Conservation (phyloP, 2,113 vertebrate genomes). For the Limnothrissa miodon region DNA sequence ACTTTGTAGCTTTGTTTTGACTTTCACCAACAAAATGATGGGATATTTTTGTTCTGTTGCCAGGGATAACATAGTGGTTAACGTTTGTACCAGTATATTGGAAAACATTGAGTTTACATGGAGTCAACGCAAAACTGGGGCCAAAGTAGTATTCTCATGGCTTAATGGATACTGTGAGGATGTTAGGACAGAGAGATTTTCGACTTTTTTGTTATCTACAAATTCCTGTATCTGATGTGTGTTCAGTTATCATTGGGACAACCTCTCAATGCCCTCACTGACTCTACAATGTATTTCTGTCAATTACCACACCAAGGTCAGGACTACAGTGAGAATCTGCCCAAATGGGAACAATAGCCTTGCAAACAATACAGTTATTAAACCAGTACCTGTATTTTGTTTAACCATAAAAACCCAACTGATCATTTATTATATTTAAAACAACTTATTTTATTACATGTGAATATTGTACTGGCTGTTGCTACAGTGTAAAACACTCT, state of each 20-base stretch:
- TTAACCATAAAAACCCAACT: background rate
- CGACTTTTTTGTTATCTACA: no score
- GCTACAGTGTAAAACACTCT: background rate
- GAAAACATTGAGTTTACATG: background rate
- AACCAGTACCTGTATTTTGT: background rate
- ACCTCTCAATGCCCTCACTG: background rate
- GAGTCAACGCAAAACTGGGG: background rate
- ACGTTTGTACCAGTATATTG: background rate
- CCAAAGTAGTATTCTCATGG: background rate
- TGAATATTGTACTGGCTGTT: background rate
- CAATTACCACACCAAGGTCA: background rate
- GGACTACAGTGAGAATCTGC: background rate
- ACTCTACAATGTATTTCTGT: background rate
- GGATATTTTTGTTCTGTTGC: no score
- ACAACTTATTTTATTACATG: background rate
- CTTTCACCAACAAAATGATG: background rate
- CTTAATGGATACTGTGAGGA: no score
- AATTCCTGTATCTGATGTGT: no score
- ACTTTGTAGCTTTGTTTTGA: background rate
- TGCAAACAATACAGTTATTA: background rate
- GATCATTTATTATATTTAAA: background rate
- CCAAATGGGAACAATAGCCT: background rate
- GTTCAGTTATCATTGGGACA: background rate
- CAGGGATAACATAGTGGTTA: background rate
- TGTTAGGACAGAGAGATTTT: no score